phyloP scores from a whole-genome alignment of 2,797 vertebrate species.

The Cossypha caffra region DNA sequence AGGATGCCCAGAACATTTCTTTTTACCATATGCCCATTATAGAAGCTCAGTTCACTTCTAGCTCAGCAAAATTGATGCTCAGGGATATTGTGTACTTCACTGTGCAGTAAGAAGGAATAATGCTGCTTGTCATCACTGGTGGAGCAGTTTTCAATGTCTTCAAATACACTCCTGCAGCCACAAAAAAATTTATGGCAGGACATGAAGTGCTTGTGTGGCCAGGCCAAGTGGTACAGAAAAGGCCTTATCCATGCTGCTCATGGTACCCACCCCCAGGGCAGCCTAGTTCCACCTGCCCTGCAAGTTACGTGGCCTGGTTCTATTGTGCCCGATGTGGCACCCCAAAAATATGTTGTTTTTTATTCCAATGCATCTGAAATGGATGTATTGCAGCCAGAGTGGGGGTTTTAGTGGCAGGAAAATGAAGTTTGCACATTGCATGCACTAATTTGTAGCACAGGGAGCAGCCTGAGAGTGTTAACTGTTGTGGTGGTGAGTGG shows the following conservation, averaged over 20 bases:
- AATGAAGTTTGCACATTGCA: background rate
- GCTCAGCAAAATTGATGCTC: background rate
- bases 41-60: background rate
- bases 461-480: background rate
- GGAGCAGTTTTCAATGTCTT: background rate
- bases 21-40: background rate
- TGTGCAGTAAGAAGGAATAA: background rate
- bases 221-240: background rate
- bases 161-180: background rate
- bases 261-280: background rate
- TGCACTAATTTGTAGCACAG: background rate
- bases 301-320: accelerated
- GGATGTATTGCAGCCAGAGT: background rate
- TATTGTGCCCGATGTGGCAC: accelerated
- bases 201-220: background rate
- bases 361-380: background rate
- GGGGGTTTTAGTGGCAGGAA: background rate
- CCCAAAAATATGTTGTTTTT: background rate
- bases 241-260: accelerated
- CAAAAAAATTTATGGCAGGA: background rate
- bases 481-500: background rate
- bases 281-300: background rate
- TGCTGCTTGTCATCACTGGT: background rate
- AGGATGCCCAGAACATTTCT: background rate
- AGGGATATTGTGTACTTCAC: background rate